These are phyloP conservation scores for Cheirogaleus medius DNA, from an alignment of 2,113 vertebrate genomes.

Conservation along the genomic window DNA sequence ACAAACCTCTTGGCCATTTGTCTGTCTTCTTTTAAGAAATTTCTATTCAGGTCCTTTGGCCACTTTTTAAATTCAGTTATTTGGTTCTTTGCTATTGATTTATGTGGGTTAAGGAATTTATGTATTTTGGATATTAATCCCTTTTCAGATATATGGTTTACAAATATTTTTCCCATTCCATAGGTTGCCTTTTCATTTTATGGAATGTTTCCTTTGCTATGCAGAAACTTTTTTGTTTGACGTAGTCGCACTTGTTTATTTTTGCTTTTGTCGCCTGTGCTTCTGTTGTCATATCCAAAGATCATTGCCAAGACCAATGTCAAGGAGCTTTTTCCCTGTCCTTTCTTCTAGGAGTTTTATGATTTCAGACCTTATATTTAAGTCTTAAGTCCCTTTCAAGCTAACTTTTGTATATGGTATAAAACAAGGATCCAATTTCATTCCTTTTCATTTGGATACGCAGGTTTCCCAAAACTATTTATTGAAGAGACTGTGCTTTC, in stretches of 20 bases:
- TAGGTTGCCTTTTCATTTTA: neutral
- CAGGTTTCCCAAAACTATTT: neutral
- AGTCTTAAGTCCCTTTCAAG: neutral
- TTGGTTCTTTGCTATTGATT: neutral
- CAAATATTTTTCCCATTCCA: neutral
- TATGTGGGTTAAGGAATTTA: neutral
- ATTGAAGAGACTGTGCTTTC: neutral
- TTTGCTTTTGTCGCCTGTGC: neutral
- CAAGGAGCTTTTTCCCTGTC: neutral
- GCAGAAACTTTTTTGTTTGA: neutral
- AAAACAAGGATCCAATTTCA: neutral
- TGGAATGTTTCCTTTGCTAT: neutral
- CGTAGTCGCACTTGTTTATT: neutral
- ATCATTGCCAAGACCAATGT: neutral
- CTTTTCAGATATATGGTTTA: neutral
- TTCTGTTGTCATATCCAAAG: neutral
- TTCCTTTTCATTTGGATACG: neutral
- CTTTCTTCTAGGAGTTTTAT: neutral
- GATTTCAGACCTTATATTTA: neutral
- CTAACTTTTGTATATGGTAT: neutral
- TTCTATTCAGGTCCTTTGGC: neutral
- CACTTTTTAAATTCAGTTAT: neutral
- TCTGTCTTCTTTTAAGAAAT: neutral
- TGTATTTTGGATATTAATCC: neutral
- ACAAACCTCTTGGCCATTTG: neutral